Evolutionary conservation across 2,797 vertebrate species (phyloP), one percentile per base, ranked within the genome.

Genomic region (Dermochelys coriacea): DNA sequence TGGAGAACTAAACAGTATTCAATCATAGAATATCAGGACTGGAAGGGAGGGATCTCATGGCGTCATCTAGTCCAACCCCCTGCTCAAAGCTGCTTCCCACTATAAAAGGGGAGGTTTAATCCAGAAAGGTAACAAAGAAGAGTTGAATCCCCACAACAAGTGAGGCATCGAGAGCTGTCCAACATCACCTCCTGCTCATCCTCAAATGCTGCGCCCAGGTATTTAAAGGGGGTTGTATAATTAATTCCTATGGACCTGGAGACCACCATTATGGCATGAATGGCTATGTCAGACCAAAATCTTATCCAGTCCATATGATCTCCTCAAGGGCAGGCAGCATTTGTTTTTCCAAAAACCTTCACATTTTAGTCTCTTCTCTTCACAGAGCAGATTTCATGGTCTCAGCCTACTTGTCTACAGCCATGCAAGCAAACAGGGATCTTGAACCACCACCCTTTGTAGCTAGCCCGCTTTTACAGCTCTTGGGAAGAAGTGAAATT

Each of bases 401-500:
- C 41, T 27, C 71, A 27, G 37, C 23, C 41, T 19, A 27, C 11
- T 29, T 47, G 41, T 45, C 25, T 45, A 74, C 84, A 91, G 80
- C 88, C 85, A 96, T 1, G 0, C 86, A 95, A 88, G 80, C 55
- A 96, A 78, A 93, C 59, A 87, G 47, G 27, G 6, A 2, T 91
- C 96, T 94, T 87, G 34, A 87, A 95, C 88, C 77, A 85, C 0
- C 84, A 83, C 27, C 93, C 84, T 85, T 14, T 68, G 45, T 23
- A 71, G n/a, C 68, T 25, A 71, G 37, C 21, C 68, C 94, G 93
- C 68, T 90, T 95, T 84, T 74, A 51, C 87, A 88, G 77, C n/a
- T 85, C 91, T 89, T 90, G 75, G 88, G 81, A 91, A 93, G 84
- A 41, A 93, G 47, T 84, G 93, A 96, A 94, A 51, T 88, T 95